Base-by-base conservation (phyloP, 2,888 invertebrate species). In the Girardia tigrina region DNA sequence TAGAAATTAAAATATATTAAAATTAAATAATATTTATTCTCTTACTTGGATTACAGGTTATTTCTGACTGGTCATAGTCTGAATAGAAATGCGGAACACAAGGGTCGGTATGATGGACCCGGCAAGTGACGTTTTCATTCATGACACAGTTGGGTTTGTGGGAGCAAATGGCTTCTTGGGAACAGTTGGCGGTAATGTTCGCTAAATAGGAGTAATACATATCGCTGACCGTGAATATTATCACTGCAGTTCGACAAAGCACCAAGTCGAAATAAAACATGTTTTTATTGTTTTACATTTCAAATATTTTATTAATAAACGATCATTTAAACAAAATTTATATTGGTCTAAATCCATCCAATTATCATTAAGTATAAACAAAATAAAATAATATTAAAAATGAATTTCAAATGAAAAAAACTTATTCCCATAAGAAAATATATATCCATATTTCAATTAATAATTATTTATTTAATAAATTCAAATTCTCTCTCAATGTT, bases 31-130 rank as follows among this genome's bases (percentile, higher is more conserved):
- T n/a, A n/a, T n/a, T n/a, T n/a, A n/a, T n/a, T n/a, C n/a, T 56
- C 73, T 73, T 73, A 73, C 73, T 73, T 4, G 73, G 73, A 73
- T 73, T 73, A 42, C 73, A 73, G 27, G 36, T 29, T 23, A 73
- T 36, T 73, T 73, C 73, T 28, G 73, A 73, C 12, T 28, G 29
- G 29, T 73, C 73, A 16, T 29, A n/a, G 36, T 29, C 36, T 6
- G 73, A 73, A 42, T 29, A 73, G 36, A 29, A 73, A 26, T 36
- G 28, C 1, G 73, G 73, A 73, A 28, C n/a, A n/a, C 73, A 73
- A 29, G 73, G 73, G 36, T 73, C 36, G 2, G 26, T 26, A 36
- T 36, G 4, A 26, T 73, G 29, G 16, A 28, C n/a, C 26, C 28
- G 36, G 20, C 73, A 73, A 4, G 73, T 73, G 1, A 73, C 73